Base-by-base conservation (phyloP, 2,113 vertebrate genomes). In the Anthoscopus minutus region DNA sequence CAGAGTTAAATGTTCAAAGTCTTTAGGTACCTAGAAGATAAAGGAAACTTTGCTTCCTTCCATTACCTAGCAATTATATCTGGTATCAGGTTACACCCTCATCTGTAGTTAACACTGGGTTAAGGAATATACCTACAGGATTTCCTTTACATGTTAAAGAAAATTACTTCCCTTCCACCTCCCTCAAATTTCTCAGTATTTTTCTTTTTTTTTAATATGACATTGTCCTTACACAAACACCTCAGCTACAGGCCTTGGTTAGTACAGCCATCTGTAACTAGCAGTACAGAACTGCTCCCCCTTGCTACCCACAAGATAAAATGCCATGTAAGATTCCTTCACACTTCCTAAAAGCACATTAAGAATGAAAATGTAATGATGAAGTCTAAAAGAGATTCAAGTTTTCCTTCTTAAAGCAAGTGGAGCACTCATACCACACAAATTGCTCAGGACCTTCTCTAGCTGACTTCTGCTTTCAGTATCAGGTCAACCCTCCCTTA, bases 101-200 rank as follows among this genome's bases (percentile, higher is more conserved):
- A 35, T 54, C 54, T 1, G 19, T 31, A 22, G 19, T 58, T 89
- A 93, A 76, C 37, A 51, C 1, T 61, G 11, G 19, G 48, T 73
- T 89, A 85, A 84, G 24, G 48, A 76, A 10, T 23, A 72, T 9
- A 84, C 28, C 21, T 71, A 47, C 11, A 38, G 57, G 44, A 60
- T 69, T 81, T 45, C 31, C 33, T 82, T 57, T 42, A 35, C 15
- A 33, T 2, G 0, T 24, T 76, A 30, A 57, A 89, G 50, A 72
- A 93, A 25, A 53, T 22, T 33, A 64, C 18, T 15, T 17, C 4
- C 4, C 4, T 1, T n/a, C 1, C 6, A 8, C 3, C 2, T 2
- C 3, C 15, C 27, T 5, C 13, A n/a, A 58, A 20, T 70, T 85
- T 67, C 21, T 48, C 45, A 33, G 47, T 56, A 54, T 2, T 30